A percentile compares a stretch with the other conserved stretches of the same genome.
Conservation (phyloP, 92 coral and sea anemone genomes). For the Pocillopora grandis region DNA sequence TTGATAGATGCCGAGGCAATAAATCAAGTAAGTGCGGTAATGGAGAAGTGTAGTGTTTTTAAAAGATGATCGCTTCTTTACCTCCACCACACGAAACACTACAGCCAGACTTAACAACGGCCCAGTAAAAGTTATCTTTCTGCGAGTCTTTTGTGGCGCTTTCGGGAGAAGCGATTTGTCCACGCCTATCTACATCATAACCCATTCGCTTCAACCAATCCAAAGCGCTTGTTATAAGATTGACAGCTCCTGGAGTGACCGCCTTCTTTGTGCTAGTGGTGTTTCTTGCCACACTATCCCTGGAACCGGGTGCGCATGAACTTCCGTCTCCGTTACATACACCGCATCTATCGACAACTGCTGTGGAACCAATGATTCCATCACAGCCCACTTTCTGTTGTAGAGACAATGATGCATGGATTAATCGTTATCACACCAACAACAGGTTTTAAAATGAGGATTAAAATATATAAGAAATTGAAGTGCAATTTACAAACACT, state of each 20-base stretch:
- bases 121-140: constrained; percentile 93
- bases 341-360: constrained; percentile 95
- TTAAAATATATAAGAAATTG: neutral
- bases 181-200: constrained; percentile 81
- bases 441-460: neutral
- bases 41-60: neutral
- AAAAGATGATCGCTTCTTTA: neutral
- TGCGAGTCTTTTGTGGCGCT: constrained; percentile 53
- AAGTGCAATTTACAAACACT: no score
- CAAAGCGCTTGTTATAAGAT: constrained; percentile 72
- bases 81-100: constrained; percentile 98
- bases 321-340: constrained; percentile 98
- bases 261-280: constrained; percentile 74
- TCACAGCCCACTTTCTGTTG: constrained; percentile 94
- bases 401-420: neutral
- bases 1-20: no score
- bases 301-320: constrained; percentile 64
- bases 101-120: constrained; percentile 89
- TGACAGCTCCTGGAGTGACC: constrained; percentile 63
- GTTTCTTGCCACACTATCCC: constrained; percentile 47
- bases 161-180: constrained; percentile 80
- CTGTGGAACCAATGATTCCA: constrained; percentile 85
- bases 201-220: constrained; percentile 82
- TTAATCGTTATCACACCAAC: neutral
- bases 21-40: no score